Base-by-base conservation (phyloP, 2,797 vertebrate species). In the Euthynnus affinis region DNA sequence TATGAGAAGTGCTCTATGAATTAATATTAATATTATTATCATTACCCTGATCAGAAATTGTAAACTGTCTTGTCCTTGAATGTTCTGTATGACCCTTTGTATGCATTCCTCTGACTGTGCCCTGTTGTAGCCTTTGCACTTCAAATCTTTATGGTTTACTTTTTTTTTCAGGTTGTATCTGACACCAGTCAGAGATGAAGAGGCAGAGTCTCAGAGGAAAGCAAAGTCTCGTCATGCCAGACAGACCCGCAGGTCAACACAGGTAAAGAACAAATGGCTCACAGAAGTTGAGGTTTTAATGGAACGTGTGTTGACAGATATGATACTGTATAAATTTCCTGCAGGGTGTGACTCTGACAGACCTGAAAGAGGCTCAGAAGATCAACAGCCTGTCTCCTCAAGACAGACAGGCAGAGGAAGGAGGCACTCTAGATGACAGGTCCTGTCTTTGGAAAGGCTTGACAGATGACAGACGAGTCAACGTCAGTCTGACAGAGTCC, bases 181-280 rank as follows among this genome's bases (percentile, higher is more conserved):
- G 91, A 95, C 96, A 20, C 97, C 97, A 0, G 96, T 96, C 58
- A 93, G 97, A 55, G 97, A 99, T 87, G 97, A 99, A 72, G 98
- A 98, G 70, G 97, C 97, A 0, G 98, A 98, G 69, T 99, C 97
- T 6, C 95, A 97, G 91, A 96, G 97, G 86, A 98, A 97, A 91
- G 97, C 98, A 0, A 96, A 96, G 42, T 99, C 97, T 67, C 94
- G 97, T 76, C 97, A 98, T 78, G 97, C 97, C 65, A 93, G 98
- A 58, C 97, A 98, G 91, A 98, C 97, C 1, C 96, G 97, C 67
- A 95, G 98, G 90, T 98, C 97, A 22, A 99, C 97, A 9, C 97
- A 98, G 95, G 98, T 98, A 86, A 73, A 56, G 20, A 55, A 25
- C 27, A 42, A 61, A 48, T 3, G 1, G 10, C 29, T 59, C 3